A percentile compares a stretch with the other conserved stretches of the same genome.
Conservation (phyloP, 2,113 vertebrate species). For the Girardinichthys multiradiatus region DNA sequence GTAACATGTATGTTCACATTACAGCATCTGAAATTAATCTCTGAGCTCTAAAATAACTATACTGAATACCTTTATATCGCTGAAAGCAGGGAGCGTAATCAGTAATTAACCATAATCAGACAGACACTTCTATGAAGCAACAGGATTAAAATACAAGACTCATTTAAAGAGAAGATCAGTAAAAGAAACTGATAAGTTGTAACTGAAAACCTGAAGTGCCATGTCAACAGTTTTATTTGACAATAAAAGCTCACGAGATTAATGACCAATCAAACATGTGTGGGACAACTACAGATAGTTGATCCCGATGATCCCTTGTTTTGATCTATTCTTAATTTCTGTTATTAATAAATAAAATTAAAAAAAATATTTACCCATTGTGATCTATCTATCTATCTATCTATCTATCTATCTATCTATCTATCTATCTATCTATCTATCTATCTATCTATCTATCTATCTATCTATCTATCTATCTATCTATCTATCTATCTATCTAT, state of each 20-base stretch:
- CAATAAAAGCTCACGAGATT: too few species aligned
- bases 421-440: too few species aligned
- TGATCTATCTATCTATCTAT: too few species aligned
- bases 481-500: too few species aligned
- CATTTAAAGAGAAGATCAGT: background rate
- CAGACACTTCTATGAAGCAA: background rate
- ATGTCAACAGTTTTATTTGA: too few species aligned
- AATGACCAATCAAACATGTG: too few species aligned
- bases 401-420: too few species aligned
- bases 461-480: too few species aligned
- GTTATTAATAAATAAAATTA: background rate
- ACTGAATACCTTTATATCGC: conserved; percentile 6
- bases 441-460: too few species aligned
- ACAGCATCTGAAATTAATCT: conserved; percentile 2
- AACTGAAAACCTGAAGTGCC: background rate
- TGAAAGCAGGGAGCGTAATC: background rate
- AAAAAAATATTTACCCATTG: too few species aligned
- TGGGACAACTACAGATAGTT: background rate
- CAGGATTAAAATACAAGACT: conserved; percentile 6
- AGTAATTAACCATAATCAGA: conserved; percentile 5
- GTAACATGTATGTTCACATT: background rate
- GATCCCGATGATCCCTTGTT: background rate
- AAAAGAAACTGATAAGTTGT: background rate
- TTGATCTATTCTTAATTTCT: background rate
- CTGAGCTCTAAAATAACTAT: conserved; percentile 5